Base-by-base conservation (phyloP, 2,113 vertebrate genomes). In the Trinectes maculatus region DNA sequence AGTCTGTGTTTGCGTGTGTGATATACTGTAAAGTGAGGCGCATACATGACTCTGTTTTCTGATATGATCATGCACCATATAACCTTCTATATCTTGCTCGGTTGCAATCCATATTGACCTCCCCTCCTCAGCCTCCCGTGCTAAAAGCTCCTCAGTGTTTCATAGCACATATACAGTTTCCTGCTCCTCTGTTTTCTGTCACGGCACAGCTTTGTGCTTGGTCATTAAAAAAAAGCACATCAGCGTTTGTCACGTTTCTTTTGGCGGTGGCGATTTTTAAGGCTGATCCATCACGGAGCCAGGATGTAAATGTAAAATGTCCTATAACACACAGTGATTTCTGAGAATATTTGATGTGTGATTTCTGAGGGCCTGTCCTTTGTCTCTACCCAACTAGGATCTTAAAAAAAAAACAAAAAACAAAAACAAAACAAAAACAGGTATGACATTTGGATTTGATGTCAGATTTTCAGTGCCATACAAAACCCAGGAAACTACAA, bases 11-110 rank as follows among this genome's bases (percentile, higher is more conserved):
- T 75, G 71, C 63, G 40, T 47, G 49, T 53, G 71, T 56, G 64
- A 76, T 61, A 58, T 11, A 53, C 56, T 65, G 69, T 74, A 66
- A 78, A 76, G 79, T 70, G 59, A 56, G 55, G 25, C 72, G 72
- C 77, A 85, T 60, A 85, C 87, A 80, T 77, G 74, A 60, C 76
- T 79, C 71, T 89, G 73, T 82, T 86, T 73, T 79, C 78, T 81
- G 78, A 87, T 85, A 82, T 79, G 74, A 87, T 85, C 83, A 87
- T 61, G 75, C 59, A 62, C 61, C 59, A 58, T 63, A 77, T 86
- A 82, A 80, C 72, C 84, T 71, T 71, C 78, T 71, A 76, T 75
- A 75, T 84, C 72, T 70, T 66, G 71, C 51, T 75, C 21, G 34
- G 70, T 34, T 83, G 80, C 66, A 77, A 78, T 87, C 73, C 78